Evolutionary conservation across 1,140 invertebrate species (phyloP).

Genomic region (Chionoecetes opilio): DNA sequence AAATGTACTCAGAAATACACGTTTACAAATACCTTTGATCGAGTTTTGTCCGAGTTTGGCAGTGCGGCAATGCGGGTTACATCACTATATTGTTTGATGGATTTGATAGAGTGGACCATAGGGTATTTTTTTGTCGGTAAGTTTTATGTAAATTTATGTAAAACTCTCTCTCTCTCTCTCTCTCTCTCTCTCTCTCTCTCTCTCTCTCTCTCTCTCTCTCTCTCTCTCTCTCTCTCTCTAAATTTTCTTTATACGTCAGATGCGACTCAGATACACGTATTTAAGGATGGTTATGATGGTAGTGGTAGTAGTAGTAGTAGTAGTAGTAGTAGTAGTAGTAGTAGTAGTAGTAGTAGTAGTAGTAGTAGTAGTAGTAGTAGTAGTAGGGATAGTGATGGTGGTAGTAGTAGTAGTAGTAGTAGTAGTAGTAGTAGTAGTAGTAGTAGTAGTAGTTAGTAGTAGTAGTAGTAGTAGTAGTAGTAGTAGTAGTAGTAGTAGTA

Average conservation of each 20-base stretch:
- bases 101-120: too few relatives aligned
- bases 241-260: not conserved
- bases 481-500: conserved; percentile 18
- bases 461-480: not conserved
- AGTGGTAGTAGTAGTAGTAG: not conserved
- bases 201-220: conserved; percentile 39
- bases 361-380: not conserved
- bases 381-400: not conserved
- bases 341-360: not conserved
- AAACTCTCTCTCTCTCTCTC: not conserved
- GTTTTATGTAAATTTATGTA: not conserved
- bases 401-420: conserved; percentile 16
- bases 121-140: too few relatives aligned
- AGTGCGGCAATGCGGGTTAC: too few relatives aligned
- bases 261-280: not conserved
- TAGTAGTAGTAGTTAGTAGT: conserved; percentile 1
- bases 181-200: conserved; percentile 41
- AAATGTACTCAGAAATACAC: too few relatives aligned
- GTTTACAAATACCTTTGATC: too few relatives aligned
- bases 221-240: conserved; percentile 1
- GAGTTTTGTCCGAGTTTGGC: too few relatives aligned
- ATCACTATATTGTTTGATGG: too few relatives aligned
- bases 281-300: not conserved
- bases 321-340: not conserved
- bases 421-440: conserved; percentile 35